phyloP scores from a whole-genome alignment of 2,113 vertebrate species.

The Pangasianodon gigas region DNA sequence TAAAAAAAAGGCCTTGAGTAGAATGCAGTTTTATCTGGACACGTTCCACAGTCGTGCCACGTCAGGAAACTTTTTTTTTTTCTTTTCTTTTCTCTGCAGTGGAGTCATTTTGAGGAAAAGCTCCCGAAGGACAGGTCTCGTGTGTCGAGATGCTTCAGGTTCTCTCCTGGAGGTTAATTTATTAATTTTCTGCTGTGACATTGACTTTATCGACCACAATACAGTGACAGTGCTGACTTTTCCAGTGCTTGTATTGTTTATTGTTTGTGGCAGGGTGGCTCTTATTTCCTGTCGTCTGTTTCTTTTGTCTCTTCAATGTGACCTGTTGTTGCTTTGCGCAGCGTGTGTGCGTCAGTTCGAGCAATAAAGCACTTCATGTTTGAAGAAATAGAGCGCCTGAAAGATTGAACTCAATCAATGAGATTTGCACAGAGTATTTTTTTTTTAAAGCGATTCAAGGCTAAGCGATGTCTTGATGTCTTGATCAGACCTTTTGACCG shows the following conservation, averaged over 20 bases:
- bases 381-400: neutral
- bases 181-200: constrained; percentile 10
- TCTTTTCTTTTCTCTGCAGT: neutral
- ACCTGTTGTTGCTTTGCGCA: neutral
- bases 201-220: neutral
- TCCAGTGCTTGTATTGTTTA: constrained; percentile 8
- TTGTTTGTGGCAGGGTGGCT: constrained; percentile 1
- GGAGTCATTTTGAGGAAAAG: neutral
- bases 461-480: neutral
- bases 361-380: neutral
- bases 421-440: neutral
- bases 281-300: constrained; percentile 4
- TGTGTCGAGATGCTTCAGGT: neutral
- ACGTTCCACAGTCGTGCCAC: neutral
- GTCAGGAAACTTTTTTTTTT: neutral
- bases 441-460: neutral
- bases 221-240: neutral
- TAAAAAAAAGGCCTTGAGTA: neutral
- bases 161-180: constrained; percentile 1
- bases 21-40: neutral
- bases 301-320: constrained; percentile 28
- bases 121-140: neutral
- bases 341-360: neutral
- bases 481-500: constrained; percentile 24
- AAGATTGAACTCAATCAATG: constrained; percentile 16